Evolutionary conservation across 2,113 vertebrate species (phyloP).

Genomic region (Pantherophis guttatus): DNA sequence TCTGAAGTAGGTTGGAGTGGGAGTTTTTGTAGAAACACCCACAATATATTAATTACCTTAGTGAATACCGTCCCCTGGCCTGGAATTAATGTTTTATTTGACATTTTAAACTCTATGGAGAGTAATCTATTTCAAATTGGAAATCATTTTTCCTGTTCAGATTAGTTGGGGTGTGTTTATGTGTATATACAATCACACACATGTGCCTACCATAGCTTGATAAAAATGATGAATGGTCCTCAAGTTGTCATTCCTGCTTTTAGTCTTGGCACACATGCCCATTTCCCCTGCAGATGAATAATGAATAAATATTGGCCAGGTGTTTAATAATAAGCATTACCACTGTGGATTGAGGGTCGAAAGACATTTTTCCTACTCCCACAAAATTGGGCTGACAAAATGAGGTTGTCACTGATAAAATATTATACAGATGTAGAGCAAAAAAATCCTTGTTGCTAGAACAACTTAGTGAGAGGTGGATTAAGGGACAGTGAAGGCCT

Average conservation of each 20-base stretch:
- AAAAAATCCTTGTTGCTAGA: neutral
- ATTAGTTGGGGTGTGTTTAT: neutral
- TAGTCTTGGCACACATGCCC: neutral
- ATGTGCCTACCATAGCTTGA: neutral
- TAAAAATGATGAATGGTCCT: neutral
- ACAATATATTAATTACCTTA: neutral
- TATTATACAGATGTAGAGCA: neutral
- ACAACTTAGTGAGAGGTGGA: neutral
- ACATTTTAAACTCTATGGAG: neutral
- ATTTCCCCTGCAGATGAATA: neutral
- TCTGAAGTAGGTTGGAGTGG: neutral
- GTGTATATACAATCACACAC: neutral
- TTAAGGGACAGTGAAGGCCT: neutral
- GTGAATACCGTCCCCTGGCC: neutral
- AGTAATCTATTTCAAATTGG: neutral
- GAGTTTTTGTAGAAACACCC: neutral
- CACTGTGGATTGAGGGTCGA: neutral
- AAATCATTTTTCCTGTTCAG: neutral
- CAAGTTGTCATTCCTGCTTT: neutral
- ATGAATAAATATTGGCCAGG: neutral
- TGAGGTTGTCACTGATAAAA: neutral
- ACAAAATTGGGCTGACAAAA: neutral
- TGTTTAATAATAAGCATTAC: neutral
- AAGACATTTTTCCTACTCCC: neutral
- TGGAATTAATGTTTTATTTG: neutral